phyloP scores from a whole-genome alignment of 2,113 vertebrate genomes.

The Chaetodon trifascialis region DNA sequence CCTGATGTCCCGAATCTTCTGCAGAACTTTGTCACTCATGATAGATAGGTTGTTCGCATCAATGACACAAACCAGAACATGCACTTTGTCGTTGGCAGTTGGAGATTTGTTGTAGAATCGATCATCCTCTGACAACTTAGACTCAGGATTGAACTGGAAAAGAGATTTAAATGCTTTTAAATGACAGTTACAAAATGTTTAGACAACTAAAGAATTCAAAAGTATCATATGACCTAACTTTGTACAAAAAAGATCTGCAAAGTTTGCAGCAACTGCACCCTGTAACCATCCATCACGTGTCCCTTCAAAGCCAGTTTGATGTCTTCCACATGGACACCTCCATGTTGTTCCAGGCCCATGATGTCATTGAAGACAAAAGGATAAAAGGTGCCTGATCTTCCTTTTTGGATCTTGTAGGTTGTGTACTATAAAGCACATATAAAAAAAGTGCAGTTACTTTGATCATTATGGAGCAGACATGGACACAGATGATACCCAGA shows the following conservation, averaged over 20 bases:
- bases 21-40: fast-evolving
- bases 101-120: neutral
- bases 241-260: neutral
- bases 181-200: neutral
- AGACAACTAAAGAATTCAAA: neutral
- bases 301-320: constrained; percentile 10
- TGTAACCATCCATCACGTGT: constrained; percentile 20
- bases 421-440: constrained; percentile 4
- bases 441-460: too few relatives aligned
- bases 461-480: too few relatives aligned
- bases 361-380: constrained; percentile 47
- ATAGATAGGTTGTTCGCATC: fast-evolving
- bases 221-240: neutral
- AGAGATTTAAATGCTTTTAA: neutral
- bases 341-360: constrained; percentile 33
- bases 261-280: neutral
- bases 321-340: neutral
- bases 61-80: constrained; percentile 19
- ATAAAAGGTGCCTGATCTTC: neutral
- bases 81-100: constrained; percentile 13
- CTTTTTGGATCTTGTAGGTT: constrained; percentile 27
- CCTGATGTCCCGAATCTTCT: neutral
- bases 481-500: too few relatives aligned
- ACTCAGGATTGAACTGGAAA: constrained; percentile 36
- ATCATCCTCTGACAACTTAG: neutral